Conservation (phyloP, 2,797 vertebrate species). For the Emys orbicularis region DNA sequence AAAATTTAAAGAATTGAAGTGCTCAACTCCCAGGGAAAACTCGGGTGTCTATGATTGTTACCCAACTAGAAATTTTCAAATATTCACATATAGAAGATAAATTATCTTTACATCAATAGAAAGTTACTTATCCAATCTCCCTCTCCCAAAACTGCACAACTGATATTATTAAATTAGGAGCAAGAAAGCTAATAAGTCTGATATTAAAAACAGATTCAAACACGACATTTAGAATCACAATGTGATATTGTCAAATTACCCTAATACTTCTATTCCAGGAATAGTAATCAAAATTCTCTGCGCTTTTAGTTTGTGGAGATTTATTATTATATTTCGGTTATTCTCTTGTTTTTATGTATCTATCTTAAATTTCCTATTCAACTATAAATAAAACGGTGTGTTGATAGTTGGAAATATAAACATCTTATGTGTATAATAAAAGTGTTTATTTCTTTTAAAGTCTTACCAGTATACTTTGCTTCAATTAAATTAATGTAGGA, state of each 20-base stretch:
- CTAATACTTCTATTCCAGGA: neutral
- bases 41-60: neutral
- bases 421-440: constrained; percentile 56
- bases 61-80: constrained; percentile 19
- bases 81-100: neutral
- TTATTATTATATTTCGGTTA: constrained; percentile 33
- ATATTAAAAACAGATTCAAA: neutral
- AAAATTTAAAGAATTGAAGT: constrained; percentile 30
- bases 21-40: constrained; percentile 27
- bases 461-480: constrained; percentile 70
- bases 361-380: constrained; percentile 68
- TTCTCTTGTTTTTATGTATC: constrained; percentile 60
- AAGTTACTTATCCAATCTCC: neutral
- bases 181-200: neutral
- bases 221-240: neutral
- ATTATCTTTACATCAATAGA: neutral
- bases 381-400: constrained; percentile 66
- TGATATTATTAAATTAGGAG: neutral
- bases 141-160: neutral
- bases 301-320: neutral
- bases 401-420: constrained; percentile 56
- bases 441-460: constrained; percentile 77
- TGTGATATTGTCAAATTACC: neutral
- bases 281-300: neutral
- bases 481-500: constrained; percentile 66